These are phyloP conservation scores for Drosophila willistoni DNA, from an alignment of 1,140 invertebrate species.

Conservation along the genomic window DNA sequence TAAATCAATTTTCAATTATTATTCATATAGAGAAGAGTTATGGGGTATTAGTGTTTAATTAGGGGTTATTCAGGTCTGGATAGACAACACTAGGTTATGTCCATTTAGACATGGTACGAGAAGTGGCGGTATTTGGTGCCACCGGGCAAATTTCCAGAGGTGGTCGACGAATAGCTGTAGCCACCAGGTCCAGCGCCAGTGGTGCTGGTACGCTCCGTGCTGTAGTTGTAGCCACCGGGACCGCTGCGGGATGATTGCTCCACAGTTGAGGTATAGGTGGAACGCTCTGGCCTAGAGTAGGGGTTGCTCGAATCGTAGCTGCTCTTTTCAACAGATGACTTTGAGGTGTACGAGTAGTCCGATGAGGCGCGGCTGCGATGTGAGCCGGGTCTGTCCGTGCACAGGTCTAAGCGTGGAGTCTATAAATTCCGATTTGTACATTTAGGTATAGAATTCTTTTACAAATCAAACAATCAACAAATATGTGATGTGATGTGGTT, in stretches of 20 bases:
- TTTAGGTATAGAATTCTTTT: constrained; percentile 66
- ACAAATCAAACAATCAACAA: constrained; percentile 60
- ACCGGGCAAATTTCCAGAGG: constrained; percentile 90
- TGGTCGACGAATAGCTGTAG: constrained; percentile 91
- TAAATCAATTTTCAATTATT: constrained; percentile 8
- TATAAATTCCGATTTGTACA: constrained; percentile 84
- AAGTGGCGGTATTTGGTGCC: constrained; percentile 92
- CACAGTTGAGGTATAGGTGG: constrained; percentile 87
- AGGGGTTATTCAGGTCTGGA: constrained; percentile 21
- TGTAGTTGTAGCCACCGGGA: constrained; percentile 88
- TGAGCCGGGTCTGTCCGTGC: constrained; percentile 89
- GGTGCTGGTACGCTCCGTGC: constrained; percentile 88
- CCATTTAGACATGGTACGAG: constrained; percentile 90
- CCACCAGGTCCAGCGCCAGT: constrained; percentile 89
- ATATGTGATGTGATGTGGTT: neutral
- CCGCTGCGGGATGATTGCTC: constrained; percentile 87
- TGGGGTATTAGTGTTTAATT: constrained; percentile 39
- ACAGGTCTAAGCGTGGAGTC: constrained; percentile 93
- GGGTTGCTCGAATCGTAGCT: constrained; percentile 84
- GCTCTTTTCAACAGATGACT: constrained; percentile 85
- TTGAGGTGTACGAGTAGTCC: constrained; percentile 92
- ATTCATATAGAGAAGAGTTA: constrained; percentile 25
- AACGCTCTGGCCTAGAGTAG: constrained; percentile 85
- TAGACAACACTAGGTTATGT: constrained; percentile 14
- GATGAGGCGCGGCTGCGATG: constrained; percentile 84